Conservation (phyloP, 2,888 invertebrate genomes). For the Rambutsinella grinnellia region DNA sequence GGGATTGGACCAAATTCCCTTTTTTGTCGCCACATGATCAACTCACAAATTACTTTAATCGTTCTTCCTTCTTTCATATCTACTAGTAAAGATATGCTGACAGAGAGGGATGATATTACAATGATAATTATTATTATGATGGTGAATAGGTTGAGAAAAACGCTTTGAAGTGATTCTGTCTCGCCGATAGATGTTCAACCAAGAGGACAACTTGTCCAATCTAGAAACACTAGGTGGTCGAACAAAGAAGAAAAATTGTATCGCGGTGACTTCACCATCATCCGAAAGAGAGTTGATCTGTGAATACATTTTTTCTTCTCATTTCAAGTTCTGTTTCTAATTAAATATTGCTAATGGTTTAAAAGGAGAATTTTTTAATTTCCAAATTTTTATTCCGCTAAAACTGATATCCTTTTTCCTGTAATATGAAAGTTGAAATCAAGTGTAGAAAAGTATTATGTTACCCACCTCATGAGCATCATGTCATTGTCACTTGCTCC, state of each 20-base stretch:
- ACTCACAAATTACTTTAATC: too few relatives aligned
- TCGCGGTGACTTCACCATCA: background rate
- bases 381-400: background rate
- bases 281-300: background rate
- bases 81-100: background rate
- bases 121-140: background rate
- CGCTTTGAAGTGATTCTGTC: background rate
- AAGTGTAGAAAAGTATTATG: too few relatives aligned
- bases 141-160: background rate
- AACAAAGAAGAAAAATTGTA: background rate
- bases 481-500: background rate
- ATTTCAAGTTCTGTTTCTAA: constrained; percentile 1
- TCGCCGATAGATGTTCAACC: background rate
- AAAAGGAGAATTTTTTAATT: background rate
- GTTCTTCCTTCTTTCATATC: too few relatives aligned
- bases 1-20: background rate
- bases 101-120: background rate
- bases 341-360: background rate
- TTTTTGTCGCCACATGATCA: background rate
- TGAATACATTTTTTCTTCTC: constrained; percentile 14
- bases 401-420: background rate
- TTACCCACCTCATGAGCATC: too few relatives aligned
- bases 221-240: constrained; percentile 40
- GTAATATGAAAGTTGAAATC: too few relatives aligned
- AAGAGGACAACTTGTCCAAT: constrained; percentile 30